A percentile compares a stretch with the other conserved stretches of the same genome.
Conservation (phyloP, 2,113 vertebrate genomes). For the Melanerpes formicivorus region DNA sequence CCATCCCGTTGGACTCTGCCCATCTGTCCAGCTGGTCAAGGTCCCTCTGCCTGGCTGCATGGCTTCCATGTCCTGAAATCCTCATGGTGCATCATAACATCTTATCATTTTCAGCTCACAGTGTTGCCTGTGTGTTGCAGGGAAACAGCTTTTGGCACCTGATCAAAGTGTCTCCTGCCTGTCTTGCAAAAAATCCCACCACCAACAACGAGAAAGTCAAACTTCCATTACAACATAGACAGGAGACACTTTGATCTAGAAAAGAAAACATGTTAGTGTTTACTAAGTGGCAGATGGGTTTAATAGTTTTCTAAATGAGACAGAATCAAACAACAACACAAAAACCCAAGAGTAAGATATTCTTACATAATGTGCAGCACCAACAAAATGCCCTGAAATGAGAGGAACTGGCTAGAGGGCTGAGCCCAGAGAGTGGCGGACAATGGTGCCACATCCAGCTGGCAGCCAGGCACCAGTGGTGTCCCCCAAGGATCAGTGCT, state of each 20-base stretch:
- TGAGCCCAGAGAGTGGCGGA: too few species aligned
- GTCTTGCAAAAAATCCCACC: constrained; percentile 49
- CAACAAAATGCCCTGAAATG: background rate
- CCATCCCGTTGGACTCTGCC: too few species aligned
- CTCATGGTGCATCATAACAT: background rate
- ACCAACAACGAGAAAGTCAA: background rate
- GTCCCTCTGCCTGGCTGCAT: too few species aligned
- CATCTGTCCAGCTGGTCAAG: too few species aligned
- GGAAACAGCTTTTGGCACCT: constrained; percentile 42
- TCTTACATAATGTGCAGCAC: background rate
- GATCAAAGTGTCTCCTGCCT: constrained; percentile 65
- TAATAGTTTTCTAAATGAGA: constrained; percentile 60
- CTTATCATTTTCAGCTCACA: constrained; percentile 55
- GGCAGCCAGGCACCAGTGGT: too few species aligned
- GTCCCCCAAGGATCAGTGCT: too few species aligned
- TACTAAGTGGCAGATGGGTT: constrained; percentile 64
- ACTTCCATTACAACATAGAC: constrained; percentile 51
- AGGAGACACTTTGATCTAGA: constrained; percentile 67
- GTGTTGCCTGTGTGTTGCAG: constrained; percentile 61
- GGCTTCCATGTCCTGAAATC: constrained; percentile 43
- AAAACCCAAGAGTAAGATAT: background rate
- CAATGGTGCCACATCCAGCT: too few species aligned
- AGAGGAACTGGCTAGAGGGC: too few species aligned
- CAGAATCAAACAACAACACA: background rate
- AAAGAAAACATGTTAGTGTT: constrained; percentile 64